phyloP scores from a whole-genome alignment of 2,797 vertebrate genomes.

The Rhyacichthys aspro region DNA sequence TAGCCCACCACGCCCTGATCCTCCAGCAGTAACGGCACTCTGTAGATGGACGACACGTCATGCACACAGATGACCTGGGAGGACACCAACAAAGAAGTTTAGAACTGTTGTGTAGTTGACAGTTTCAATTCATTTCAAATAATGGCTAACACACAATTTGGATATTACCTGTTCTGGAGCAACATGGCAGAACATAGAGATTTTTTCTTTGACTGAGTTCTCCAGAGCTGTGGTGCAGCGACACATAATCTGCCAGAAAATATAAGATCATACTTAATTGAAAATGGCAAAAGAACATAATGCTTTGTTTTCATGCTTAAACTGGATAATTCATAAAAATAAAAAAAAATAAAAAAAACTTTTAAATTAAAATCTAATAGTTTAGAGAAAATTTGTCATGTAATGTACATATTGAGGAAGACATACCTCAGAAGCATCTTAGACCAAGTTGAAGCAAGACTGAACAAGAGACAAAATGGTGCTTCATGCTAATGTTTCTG shows the following conservation, averaged over 20 bases:
- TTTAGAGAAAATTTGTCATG: too few relatives aligned
- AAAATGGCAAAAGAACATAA: too few relatives aligned
- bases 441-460: too few relatives aligned
- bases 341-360: too few relatives aligned
- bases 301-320: too few relatives aligned
- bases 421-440: too few relatives aligned
- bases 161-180: constrained; percentile 89
- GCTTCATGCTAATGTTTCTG: too few relatives aligned
- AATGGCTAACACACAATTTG: not conserved
- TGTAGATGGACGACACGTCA: constrained; percentile 92
- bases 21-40: constrained; percentile 91
- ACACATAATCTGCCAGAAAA: constrained; percentile 87
- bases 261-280: not conserved
- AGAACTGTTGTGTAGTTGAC: not conserved
- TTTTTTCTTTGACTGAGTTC: constrained; percentile 95
- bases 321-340: too few relatives aligned
- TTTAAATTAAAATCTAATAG: too few relatives aligned
- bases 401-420: too few relatives aligned
- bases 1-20: constrained; percentile 92
- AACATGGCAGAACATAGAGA: constrained; percentile 99
- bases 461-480: too few relatives aligned
- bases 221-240: constrained; percentile 90
- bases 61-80: constrained; percentile 94
- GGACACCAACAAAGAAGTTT: not conserved
- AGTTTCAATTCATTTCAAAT: not conserved